Percentiles rank a stretch among this genome's conserved stretches.
phyloP scores from a whole-genome alignment of 2,797 vertebrate genomes.

The Sciurus carolinensis region DNA sequence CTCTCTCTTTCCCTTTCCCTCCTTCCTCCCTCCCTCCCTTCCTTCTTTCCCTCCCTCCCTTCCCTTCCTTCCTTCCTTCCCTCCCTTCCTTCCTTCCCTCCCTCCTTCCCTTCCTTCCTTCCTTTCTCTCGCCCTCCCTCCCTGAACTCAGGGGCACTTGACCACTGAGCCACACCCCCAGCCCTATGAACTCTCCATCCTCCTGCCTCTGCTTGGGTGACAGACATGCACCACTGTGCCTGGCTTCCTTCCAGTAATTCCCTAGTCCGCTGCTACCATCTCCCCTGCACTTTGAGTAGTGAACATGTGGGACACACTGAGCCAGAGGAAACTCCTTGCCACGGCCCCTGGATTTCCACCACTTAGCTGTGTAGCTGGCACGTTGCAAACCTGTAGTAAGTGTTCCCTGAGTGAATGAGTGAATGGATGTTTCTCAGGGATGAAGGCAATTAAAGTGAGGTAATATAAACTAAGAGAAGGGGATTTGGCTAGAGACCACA shows the following conservation, averaged over 20 bases:
- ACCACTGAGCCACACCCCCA: no score
- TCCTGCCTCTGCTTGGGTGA: no score
- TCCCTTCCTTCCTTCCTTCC: no score
- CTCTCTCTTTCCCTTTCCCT: no score
- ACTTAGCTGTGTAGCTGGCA: neutral
- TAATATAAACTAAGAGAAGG: neutral
- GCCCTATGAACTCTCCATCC: no score
- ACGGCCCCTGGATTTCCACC: neutral
- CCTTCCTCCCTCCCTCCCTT: no score
- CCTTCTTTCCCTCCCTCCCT: no score
- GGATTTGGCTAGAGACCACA: neutral
- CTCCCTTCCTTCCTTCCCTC: no score
- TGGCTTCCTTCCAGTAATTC: neutral
- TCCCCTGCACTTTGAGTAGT: rapidly evolving
- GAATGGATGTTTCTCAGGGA: neutral
- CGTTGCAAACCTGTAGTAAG: rapidly evolving
- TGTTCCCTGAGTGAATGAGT: neutral
- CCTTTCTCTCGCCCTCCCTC: no score
- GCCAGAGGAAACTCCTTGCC: neutral
- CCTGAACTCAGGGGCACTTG: no score
- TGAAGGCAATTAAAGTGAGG: neutral
- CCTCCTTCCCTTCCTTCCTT: no score
- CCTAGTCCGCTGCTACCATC: rapidly evolving
- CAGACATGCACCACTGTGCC: no score
- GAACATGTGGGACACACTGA: neutral